Conservation (phyloP, 1,140 invertebrate genomes). For the Ganaspis sp. region DNA sequence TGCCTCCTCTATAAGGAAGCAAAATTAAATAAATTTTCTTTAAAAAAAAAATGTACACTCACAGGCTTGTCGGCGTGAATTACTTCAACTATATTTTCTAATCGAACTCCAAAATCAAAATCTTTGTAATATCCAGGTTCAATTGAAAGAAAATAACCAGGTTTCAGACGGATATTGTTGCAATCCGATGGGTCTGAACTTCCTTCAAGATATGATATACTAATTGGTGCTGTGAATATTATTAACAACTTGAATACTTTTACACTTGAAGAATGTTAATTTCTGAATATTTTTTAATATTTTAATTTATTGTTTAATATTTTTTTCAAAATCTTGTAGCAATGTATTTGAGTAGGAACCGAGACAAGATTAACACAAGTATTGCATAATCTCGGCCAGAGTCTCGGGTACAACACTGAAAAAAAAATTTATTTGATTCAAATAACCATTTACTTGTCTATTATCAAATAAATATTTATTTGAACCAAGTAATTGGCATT, state of each 20-base stretch:
- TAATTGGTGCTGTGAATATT: constrained; percentile 82
- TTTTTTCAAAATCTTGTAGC: no score
- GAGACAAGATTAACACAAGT: no score
- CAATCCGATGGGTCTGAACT: constrained; percentile 46
- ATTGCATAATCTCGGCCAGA: no score
- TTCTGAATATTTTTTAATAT: not conserved
- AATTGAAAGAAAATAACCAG: constrained; percentile 91
- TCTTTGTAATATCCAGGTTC: constrained; percentile 90
- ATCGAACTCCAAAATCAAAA: constrained; percentile 90
- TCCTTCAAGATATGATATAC: constrained; percentile 77
- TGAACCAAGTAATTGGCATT: no score
- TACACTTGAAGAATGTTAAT: constrained; percentile 10
- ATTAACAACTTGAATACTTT: constrained; percentile 21
- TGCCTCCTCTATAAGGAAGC: no score
- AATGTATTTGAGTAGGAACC: no score
- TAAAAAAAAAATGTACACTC: constrained; percentile 32
- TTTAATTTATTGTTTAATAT: no score
- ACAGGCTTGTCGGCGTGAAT: constrained; percentile 77
- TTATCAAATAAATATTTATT: no score
- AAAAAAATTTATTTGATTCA: no score
- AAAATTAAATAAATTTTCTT: no score
- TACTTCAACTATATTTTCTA: constrained; percentile 95
- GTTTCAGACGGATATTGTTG: constrained; percentile 76
- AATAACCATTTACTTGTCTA: no score
- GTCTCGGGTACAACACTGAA: no score